These are phyloP conservation scores for Escarpia spicata DNA, from an alignment of 2,888 invertebrate species.

Conservation along the genomic window DNA sequence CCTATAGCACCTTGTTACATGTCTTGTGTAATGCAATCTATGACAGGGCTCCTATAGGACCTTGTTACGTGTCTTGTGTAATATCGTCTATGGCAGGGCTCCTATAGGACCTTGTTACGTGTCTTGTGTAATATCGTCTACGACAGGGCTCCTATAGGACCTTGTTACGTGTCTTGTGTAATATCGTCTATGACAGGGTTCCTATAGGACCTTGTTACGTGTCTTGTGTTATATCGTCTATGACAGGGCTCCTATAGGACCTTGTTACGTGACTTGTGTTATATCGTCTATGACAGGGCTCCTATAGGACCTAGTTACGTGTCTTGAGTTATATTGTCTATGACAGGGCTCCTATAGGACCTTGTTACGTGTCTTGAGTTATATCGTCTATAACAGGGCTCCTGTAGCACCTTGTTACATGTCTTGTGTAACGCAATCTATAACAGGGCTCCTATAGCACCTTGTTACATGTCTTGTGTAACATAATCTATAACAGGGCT, in stretches of 20 bases:
- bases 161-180: background rate
- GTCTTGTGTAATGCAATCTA: background rate
- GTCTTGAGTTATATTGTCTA: background rate
- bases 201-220: background rate
- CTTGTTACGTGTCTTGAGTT: background rate
- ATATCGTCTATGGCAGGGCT: background rate
- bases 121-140: background rate
- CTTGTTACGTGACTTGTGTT: background rate
- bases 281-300: background rate
- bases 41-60: background rate
- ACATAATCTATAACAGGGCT: background rate
- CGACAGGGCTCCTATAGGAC: background rate
- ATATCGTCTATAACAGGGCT: background rate
- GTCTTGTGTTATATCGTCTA: background rate
- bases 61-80: background rate
- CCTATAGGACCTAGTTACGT: background rate
- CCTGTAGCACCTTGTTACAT: background rate
- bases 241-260: background rate
- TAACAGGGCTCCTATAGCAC: background rate
- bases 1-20: background rate
- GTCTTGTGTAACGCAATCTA: background rate
- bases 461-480: background rate
- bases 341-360: background rate
- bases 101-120: background rate
- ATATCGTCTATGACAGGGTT: background rate